Percentiles rank a stretch among this genome's conserved stretches.
Conservation (phyloP, 2,888 invertebrate genomes). For the Epiblema foenella region DNA sequence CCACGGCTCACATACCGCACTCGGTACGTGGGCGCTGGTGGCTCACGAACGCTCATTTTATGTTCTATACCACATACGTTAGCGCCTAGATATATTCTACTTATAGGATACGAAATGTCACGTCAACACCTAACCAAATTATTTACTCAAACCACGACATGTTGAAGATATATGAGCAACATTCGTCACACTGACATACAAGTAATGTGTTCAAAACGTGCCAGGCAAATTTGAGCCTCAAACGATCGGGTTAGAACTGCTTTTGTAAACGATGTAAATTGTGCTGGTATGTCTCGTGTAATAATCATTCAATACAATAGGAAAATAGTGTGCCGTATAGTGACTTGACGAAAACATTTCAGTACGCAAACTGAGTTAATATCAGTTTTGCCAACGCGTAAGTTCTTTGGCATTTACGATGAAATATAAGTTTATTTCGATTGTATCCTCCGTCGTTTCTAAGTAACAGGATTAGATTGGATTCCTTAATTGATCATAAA, state of each 20-base stretch:
- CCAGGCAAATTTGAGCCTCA: not conserved
- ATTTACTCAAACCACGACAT: conserved; percentile 22
- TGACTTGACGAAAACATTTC: too few species aligned
- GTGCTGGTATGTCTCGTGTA: not conserved
- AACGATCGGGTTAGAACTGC: not conserved
- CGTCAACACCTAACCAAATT: conserved; percentile 9
- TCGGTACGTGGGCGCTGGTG: too few species aligned
- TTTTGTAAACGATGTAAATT: not conserved
- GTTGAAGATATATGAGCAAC: conserved; percentile 23
- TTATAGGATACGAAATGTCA: conserved; percentile 19
- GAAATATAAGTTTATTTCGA: too few species aligned
- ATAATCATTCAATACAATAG: conserved; percentile 6
- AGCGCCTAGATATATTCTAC: not conserved
- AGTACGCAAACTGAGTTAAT: too few species aligned
- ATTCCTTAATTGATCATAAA: too few species aligned
- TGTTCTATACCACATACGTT: too few species aligned
- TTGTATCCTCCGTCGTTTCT: too few species aligned
- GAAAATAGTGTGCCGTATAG: not conserved
- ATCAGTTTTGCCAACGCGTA: too few species aligned
- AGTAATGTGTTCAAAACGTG: conserved; percentile 7
- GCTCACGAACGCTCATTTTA: too few species aligned
- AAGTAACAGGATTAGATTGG: too few species aligned
- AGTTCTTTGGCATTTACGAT: too few species aligned
- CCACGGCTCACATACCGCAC: too few species aligned
- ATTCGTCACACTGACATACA: conserved; percentile 28